Conservation (phyloP, 2,113 vertebrate genomes). For the Myotis davidii region DNA sequence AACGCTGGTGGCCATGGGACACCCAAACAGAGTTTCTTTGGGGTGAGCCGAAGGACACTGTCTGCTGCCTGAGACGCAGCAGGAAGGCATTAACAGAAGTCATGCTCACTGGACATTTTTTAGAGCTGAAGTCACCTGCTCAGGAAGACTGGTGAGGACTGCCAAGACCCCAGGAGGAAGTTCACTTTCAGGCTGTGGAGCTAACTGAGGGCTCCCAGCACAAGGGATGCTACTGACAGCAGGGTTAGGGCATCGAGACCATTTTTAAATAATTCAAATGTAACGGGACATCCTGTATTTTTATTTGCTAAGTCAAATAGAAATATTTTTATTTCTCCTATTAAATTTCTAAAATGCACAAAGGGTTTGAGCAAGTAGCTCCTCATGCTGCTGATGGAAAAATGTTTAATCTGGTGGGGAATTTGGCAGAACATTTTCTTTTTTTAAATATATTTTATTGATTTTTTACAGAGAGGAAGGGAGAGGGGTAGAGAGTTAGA, state of each 20-base stretch:
- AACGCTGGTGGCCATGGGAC: neutral
- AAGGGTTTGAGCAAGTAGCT: neutral
- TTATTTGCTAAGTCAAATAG: neutral
- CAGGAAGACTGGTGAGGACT: neutral
- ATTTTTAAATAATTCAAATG: slow-evolving; percentile 12
- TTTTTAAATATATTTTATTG: too few relatives aligned
- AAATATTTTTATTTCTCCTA: neutral
- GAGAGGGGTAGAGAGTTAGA: too few relatives aligned
- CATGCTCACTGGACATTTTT: neutral
- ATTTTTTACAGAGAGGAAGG: too few relatives aligned
- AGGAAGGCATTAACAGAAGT: neutral
- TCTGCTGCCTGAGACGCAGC: too few relatives aligned
- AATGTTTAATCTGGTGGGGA: neutral
- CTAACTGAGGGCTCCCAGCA: neutral
- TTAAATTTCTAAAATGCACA: neutral
- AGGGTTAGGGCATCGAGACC: neutral
- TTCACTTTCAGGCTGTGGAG: neutral
- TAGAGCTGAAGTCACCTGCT: neutral
- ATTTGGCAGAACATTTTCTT: neutral
- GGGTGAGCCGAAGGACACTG: neutral
- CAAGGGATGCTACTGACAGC: neutral
- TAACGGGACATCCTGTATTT: neutral
- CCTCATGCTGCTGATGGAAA: neutral
- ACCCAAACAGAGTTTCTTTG: neutral
- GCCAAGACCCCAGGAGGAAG: neutral